Percentiles rank a stretch among this genome's conserved stretches.
phyloP scores from a whole-genome alignment of 2,888 invertebrate genomes.

The Drosophila aldrichi region DNA sequence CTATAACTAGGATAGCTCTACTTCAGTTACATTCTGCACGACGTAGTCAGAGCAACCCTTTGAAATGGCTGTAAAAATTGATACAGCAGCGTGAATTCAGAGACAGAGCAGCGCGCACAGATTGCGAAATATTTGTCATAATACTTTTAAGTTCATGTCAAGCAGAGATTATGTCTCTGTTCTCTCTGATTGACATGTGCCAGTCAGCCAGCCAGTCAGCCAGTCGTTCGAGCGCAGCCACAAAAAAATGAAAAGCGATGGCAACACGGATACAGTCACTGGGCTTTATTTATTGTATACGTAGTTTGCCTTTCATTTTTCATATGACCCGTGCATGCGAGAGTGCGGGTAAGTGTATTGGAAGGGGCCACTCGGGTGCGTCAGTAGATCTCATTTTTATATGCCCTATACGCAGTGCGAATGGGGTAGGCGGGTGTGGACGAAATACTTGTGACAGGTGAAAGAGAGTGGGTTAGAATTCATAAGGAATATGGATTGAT shows the following conservation, averaged over 20 bases:
- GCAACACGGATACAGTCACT: constrained; percentile 24
- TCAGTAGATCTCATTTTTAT: constrained; percentile 9
- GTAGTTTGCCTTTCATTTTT: constrained; percentile 48
- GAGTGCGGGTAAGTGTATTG: constrained; percentile 9
- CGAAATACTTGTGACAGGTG: not conserved
- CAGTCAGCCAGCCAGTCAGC: constrained; percentile 61
- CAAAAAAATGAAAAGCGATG: constrained; percentile 10
- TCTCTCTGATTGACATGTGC: constrained; percentile 75
- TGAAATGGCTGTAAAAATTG: not conserved
- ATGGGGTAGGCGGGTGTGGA: not conserved
- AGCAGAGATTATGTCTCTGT: constrained; percentile 73
- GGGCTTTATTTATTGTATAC: constrained; percentile 46
- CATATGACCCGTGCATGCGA: constrained; percentile 14
- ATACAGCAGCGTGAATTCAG: constrained; percentile 17
- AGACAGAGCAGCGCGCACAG: constrained; percentile 49
- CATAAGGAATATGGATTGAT: not conserved
- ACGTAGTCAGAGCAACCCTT: constrained; percentile 1
- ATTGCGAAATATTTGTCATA: constrained; percentile 79
- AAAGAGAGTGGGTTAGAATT: not conserved
- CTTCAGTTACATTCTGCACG: not conserved
- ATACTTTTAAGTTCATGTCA: constrained; percentile 82
- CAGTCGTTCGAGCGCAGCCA: constrained; percentile 17
- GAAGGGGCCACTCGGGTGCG: constrained; percentile 6
- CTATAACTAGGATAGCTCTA: too few species aligned
- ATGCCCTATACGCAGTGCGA: not conserved